Evolutionary conservation across 2,888 invertebrate species (phyloP), one percentile per base, ranked within the genome.

Genomic region (Beris morrisii): DNA sequence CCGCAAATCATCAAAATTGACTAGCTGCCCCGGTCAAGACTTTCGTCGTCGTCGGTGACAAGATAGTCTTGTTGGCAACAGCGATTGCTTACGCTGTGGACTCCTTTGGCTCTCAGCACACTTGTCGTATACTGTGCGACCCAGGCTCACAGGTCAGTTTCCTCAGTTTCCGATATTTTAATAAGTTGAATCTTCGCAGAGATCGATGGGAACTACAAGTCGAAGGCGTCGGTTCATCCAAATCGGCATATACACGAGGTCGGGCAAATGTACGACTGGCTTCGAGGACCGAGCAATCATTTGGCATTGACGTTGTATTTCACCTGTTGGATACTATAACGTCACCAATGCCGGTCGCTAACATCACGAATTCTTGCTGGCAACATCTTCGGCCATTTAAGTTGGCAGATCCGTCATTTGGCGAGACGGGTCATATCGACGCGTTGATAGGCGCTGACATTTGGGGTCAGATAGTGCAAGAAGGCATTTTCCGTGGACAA

Each of bases 81-180:
- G 69, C 64, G 6, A 58, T 59, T 58, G 69, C 32, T 12, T 13
- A 44, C 50, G 56, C 66, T 11, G 66, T 13, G 4, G 58, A 66
- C 64, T 63, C 66, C 50, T 68, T 64, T 64, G 57, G 64, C 13
- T 22, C 52, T 13, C 43, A 7, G 12, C 65, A 67, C 44, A 63
- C 57, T 31, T 70, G 70, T 31, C 28, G 66, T 30, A 38, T 66
- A 22, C 38, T 67, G 31, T 70, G 67, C 44, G 69, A 65, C 53
- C 66, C 69, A 31, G 67, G 67, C 44, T 66, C 67, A 5, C 66
- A 69, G 63, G 53, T 69, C 46, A 69, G 69, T 59, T 66, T 67
- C 55, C 63, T 66, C 22, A 64, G 56, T 43, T 57, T 28, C 7
- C 31, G 54, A 5, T 69, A 69, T 66, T 65, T 64, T 45, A 65